Evolutionary conservation across 2,797 vertebrate genomes (phyloP).

Genomic region (Spinus olivaceus): DNA sequence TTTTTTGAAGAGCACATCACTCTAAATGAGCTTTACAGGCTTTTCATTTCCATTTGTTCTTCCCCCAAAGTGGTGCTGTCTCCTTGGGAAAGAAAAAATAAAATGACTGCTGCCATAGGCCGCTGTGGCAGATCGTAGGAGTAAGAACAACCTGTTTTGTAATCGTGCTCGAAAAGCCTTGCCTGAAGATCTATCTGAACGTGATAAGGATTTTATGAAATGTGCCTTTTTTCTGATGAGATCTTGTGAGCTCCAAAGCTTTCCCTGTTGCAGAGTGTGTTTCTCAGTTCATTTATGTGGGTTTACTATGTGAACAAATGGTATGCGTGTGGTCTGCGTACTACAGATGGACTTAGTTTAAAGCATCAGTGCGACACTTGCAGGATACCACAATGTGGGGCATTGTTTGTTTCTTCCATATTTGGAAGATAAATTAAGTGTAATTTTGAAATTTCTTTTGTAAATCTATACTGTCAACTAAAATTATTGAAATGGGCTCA

Average conservation of each 20-base stretch:
- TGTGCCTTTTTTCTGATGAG: constrained; percentile 81
- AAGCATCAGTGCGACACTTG: constrained; percentile 77
- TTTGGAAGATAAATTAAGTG: constrained; percentile 81
- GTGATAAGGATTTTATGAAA: constrained; percentile 72
- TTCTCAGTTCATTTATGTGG: constrained; percentile 65
- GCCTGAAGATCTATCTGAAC: constrained; percentile 57
- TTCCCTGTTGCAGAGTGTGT: constrained; percentile 71
- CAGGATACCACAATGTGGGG: constrained; percentile 80
- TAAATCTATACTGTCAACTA: constrained; percentile 74
- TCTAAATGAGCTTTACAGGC: constrained; percentile 69
- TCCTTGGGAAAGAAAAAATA: constrained; percentile 57
- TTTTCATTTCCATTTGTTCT: constrained; percentile 68
- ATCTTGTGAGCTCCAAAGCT: constrained; percentile 78
- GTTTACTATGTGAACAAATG: constrained; percentile 72
- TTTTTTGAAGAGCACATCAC: constrained; percentile 73
- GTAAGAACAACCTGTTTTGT: constrained; percentile 55
- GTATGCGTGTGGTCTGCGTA: constrained; percentile 68
- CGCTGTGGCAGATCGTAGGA: neutral
- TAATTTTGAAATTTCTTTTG: constrained; percentile 75
- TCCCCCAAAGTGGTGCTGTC: constrained; percentile 79
- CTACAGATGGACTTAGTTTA: constrained; percentile 70
- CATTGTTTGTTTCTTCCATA: constrained; percentile 85
- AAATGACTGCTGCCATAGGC: constrained; percentile 46
- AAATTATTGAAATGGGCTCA: constrained; percentile 79
- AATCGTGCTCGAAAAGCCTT: constrained; percentile 48